Conservation (phyloP, 2,888 invertebrate genomes). For the Stenodema calcarata region DNA sequence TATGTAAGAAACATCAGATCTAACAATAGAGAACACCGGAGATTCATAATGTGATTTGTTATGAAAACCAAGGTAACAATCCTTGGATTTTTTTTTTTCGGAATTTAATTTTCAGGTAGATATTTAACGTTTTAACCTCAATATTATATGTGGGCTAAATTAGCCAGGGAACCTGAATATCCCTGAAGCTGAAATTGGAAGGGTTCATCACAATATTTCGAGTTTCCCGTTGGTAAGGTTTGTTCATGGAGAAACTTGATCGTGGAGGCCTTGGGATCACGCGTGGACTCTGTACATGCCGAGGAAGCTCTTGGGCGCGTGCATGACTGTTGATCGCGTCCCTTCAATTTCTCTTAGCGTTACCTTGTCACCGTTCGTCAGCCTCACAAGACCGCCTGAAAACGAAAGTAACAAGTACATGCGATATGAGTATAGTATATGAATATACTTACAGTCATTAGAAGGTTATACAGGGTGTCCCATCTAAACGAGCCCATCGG, state of each 20-base stretch:
- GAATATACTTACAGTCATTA: no score
- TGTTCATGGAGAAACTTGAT: background rate
- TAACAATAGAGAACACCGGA: no score
- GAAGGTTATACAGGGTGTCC: no score
- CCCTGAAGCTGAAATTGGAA: background rate
- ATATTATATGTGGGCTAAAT: no score
- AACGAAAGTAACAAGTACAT: background rate
- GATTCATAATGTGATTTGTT: no score
- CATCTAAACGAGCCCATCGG: no score
- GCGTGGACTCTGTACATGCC: slow-evolving; percentile 73
- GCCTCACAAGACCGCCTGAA: slow-evolving; percentile 47
- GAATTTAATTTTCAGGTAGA: no score
- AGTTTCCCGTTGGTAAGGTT: background rate
- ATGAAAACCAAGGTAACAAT: no score
- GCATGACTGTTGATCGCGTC: slow-evolving; percentile 68
- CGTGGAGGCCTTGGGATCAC: background rate
- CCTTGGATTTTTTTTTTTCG: no score
- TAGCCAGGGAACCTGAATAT: background rate
- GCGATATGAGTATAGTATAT: no score
- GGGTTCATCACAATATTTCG: background rate
- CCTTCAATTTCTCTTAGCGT: slow-evolving; percentile 75
- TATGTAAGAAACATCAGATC: no score
- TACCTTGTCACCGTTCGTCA: slow-evolving; percentile 65
- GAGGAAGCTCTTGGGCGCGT: slow-evolving; percentile 81
- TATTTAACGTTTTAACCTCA: no score